These are phyloP conservation scores for Abramis brama DNA, from an alignment of 2,113 vertebrate species.

Conservation along the genomic window DNA sequence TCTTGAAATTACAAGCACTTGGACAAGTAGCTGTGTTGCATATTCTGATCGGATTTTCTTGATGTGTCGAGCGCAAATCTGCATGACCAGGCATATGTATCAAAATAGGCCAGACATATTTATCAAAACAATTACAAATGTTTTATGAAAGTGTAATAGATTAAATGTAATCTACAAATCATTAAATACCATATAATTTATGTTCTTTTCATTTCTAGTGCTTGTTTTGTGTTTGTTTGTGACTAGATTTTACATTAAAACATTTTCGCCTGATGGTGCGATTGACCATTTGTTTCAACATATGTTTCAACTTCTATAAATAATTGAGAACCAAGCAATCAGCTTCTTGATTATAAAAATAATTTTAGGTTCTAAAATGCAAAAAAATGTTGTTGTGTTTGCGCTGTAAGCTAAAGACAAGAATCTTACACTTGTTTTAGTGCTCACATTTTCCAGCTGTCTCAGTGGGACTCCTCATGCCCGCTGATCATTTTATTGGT, in stretches of 20 bases:
- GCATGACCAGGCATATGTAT: too few species aligned
- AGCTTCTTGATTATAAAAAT: background rate
- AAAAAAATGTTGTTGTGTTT: background rate
- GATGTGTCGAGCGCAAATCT: too few species aligned
- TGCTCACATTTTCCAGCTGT: constrained; percentile 33
- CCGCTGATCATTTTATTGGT: constrained; percentile 40
- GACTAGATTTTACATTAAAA: too few species aligned
- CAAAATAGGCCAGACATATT: too few species aligned
- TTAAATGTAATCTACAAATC: background rate
- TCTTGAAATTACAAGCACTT: too few species aligned
- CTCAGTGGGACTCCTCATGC: constrained; percentile 14
- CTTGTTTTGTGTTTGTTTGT: background rate
- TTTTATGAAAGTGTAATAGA: background rate
- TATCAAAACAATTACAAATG: background rate
- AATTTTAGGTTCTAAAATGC: background rate
- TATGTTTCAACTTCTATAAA: background rate
- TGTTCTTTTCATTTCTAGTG: background rate
- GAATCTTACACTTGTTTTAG: constrained; percentile 37
- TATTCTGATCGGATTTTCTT: too few species aligned
- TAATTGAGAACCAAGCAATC: background rate
- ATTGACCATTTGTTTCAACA: too few species aligned
- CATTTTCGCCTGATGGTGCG: too few species aligned
- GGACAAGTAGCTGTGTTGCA: too few species aligned
- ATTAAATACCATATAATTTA: background rate
- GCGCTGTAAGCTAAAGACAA: background rate